These are phyloP conservation scores for Odontomyia ornata DNA, from an alignment of 2,888 invertebrate genomes.

Conservation along the genomic window DNA sequence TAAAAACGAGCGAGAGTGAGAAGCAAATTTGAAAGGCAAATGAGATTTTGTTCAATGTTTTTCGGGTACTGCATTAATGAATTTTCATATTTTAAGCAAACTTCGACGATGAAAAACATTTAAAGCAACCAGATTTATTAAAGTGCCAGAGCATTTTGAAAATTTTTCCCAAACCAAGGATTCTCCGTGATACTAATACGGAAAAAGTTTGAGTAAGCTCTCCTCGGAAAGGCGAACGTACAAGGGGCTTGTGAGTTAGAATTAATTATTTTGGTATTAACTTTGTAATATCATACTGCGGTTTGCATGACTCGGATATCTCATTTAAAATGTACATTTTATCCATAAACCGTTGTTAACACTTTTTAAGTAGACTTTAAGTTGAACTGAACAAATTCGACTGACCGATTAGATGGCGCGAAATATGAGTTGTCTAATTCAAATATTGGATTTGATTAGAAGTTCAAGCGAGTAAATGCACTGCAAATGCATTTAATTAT, in stretches of 20 bases:
- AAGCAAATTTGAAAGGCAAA: slow-evolving; percentile 36
- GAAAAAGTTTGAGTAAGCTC: background rate
- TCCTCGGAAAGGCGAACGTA: background rate
- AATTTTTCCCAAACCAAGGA: background rate
- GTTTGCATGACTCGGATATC: background rate
- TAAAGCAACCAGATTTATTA: slow-evolving; percentile 39
- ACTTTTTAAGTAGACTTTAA: too few relatives aligned
- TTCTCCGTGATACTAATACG: background rate
- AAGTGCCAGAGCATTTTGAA: slow-evolving; percentile 14
- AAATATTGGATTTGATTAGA: too few relatives aligned
- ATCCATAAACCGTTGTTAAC: too few relatives aligned
- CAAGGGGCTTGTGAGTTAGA: background rate
- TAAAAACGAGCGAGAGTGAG: background rate
- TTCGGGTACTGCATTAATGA: slow-evolving; percentile 42
- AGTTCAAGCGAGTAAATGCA: too few relatives aligned
- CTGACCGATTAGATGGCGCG: too few relatives aligned
- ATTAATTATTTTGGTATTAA: slow-evolving; percentile 1
- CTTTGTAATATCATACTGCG: background rate
- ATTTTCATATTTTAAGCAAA: slow-evolving; percentile 43
- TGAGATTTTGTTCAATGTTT: slow-evolving; percentile 40
- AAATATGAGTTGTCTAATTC: too few relatives aligned
- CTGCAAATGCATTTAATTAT: too few relatives aligned
- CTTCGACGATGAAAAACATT: slow-evolving; percentile 13
- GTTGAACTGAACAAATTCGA: too few relatives aligned
- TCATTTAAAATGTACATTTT: too few relatives aligned